A percentile compares a stretch with the other conserved stretches of the same genome.
Evolutionary conservation across 2,888 invertebrate species (phyloP).

Genomic region (Arge pagana): DNA sequence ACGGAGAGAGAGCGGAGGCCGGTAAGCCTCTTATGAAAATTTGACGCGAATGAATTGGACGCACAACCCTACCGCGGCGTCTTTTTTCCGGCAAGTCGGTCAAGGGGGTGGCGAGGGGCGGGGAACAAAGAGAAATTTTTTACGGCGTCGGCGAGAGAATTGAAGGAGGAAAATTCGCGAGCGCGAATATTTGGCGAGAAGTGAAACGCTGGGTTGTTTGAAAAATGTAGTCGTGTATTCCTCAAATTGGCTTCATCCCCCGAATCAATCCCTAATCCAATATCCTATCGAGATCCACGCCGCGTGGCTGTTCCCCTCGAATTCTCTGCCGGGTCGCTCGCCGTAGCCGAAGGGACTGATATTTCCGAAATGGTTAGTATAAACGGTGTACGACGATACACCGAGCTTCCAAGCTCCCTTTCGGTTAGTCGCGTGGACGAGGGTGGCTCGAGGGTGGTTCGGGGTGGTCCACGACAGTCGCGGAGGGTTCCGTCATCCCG

Average conservation of each 20-base stretch:
- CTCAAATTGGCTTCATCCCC: slow-evolving; percentile 14
- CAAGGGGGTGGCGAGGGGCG: neutral
- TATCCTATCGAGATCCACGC: slow-evolving; percentile 17
- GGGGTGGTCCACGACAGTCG: neutral
- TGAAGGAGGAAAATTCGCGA: neutral
- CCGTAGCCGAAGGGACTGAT: slow-evolving; percentile 24
- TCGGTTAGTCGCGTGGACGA: neutral
- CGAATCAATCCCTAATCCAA: slow-evolving; percentile 21
- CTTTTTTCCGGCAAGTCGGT: neutral
- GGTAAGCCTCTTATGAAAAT: slow-evolving; percentile 20
- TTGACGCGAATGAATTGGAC: slow-evolving; percentile 2
- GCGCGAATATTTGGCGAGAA: neutral
- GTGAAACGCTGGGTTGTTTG: neutral
- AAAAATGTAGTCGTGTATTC: slow-evolving; percentile 15
- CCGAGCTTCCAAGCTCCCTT: neutral
- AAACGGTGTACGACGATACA: neutral
- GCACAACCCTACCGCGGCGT: slow-evolving; percentile 2
- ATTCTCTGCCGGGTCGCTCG: neutral
- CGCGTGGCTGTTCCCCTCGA: slow-evolving; percentile 1
- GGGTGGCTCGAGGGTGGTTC: neutral
- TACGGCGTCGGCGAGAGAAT: neutral
- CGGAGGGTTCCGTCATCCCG: no score
- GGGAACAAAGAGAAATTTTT: neutral
- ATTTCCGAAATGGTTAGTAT: slow-evolving; percentile 38
- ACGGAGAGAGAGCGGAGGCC: no score